A percentile compares a stretch with the other conserved stretches of the same genome.
These are phyloP conservation scores for Mobula hypostoma DNA, from an alignment of 2,113 vertebrate genomes.

Conservation along the genomic window DNA sequence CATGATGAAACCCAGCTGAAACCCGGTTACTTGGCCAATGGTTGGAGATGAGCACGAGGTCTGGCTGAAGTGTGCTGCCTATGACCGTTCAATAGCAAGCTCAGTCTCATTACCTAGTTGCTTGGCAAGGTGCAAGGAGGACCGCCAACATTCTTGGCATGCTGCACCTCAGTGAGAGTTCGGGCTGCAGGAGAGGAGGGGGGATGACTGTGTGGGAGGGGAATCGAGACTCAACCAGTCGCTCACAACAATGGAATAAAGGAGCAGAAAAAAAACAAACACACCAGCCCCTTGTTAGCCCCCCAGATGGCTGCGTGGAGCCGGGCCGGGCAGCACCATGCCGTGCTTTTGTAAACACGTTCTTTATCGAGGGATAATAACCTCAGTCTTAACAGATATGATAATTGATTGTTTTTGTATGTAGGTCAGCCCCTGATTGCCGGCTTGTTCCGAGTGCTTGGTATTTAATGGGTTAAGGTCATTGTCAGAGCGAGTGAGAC, in stretches of 20 bases:
- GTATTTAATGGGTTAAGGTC: conserved; percentile 36
- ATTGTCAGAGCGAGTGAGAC: neutral
- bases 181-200: neutral
- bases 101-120: neutral
- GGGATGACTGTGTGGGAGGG: neutral
- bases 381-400: neutral
- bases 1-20: neutral
- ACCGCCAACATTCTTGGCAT: neutral
- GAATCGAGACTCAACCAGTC: neutral
- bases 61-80: neutral
- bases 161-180: neutral
- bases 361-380: conserved; percentile 21
- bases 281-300: neutral
- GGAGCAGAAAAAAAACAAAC: neutral
- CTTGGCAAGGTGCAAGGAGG: neutral
- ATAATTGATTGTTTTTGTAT: conserved; percentile 33
- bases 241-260: neutral
- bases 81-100: neutral
- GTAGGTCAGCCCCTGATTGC: conserved; percentile 17
- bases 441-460: neutral
- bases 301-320: neutral
- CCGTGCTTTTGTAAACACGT: conserved; percentile 22
- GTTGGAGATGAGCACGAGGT: neutral
- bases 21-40: neutral
- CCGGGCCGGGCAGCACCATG: neutral